phyloP scores from a whole-genome alignment of 2,797 vertebrate species.

The Capromys pilorides region DNA sequence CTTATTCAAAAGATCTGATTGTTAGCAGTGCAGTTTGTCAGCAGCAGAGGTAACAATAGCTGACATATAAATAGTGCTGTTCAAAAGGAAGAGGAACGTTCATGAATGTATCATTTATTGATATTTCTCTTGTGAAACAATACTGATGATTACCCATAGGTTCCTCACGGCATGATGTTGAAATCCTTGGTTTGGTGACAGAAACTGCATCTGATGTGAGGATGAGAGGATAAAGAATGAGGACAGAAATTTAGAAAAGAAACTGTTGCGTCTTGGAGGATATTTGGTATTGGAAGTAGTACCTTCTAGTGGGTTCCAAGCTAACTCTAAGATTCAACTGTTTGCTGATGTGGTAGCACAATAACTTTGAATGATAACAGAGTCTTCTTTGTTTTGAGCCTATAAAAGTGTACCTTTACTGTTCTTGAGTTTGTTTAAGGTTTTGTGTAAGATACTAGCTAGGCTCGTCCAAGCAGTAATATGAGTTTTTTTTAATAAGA shows the following conservation, averaged over 20 bases:
- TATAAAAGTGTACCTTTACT: background rate
- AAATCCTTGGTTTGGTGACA: background rate
- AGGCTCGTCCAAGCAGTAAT: background rate
- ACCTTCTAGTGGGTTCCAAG: constrained; percentile 2
- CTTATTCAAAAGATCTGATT: background rate
- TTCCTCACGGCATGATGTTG: background rate
- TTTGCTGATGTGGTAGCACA: background rate
- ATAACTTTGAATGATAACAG: background rate
- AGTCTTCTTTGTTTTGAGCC: constrained; percentile 15
- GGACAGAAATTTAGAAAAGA: constrained; percentile 25
- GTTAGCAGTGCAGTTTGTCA: background rate
- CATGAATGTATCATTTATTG: background rate
- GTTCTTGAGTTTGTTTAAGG: background rate
- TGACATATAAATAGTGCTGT: background rate
- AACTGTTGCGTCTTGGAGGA: background rate
- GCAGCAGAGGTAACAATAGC: background rate
- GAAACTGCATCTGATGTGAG: background rate
- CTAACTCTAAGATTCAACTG: background rate
- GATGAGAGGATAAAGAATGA: background rate
- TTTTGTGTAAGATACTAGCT: constrained; percentile 19
- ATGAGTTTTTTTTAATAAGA: constrained; percentile 34
- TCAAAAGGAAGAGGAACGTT: background rate
- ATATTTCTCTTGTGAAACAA: background rate
- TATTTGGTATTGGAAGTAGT: background rate
- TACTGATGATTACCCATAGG: background rate